Evolutionary conservation across 1,140 invertebrate species (phyloP).

Genomic region (Hycleus cichorii): DNA sequence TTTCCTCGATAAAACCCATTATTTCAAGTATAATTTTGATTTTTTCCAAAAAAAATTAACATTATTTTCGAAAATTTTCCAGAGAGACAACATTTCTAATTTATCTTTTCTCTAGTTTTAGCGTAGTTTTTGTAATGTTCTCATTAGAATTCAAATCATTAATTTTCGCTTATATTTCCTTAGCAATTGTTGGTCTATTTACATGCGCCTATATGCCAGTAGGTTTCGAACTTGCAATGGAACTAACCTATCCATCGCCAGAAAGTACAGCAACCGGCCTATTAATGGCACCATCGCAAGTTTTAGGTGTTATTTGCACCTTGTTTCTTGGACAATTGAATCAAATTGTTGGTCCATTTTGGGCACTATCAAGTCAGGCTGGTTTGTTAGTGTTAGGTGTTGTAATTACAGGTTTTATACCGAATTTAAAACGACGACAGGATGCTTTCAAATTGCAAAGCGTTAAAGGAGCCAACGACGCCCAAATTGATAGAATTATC

Average conservation of each 20-base stretch:
- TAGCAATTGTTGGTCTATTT: constrained; percentile 24
- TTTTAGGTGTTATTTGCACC: constrained; percentile 22
- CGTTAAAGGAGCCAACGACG: no score
- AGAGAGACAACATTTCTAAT: constrained; percentile 25
- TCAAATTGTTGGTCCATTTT: constrained; percentile 17
- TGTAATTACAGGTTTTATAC: constrained; percentile 21
- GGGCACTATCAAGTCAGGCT: constrained; percentile 17
- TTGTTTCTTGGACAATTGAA: constrained; percentile 18
- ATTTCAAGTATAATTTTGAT: constrained; percentile 34
- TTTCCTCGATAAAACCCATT: constrained; percentile 57
- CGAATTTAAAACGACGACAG: constrained; percentile 22
- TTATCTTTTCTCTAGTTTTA: constrained; percentile 18
- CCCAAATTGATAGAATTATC: no score
- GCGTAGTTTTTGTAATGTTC: constrained; percentile 19
- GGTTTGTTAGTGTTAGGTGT: constrained; percentile 19
- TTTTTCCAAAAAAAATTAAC: neutral
- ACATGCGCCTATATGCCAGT: constrained; percentile 24
- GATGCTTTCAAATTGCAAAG: constrained; percentile 10
- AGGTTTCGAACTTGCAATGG: constrained; percentile 29
- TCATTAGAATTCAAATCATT: constrained; percentile 20
- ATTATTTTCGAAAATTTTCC: constrained; percentile 2
- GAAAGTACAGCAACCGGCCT: constrained; percentile 29
- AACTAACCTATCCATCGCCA: constrained; percentile 28
- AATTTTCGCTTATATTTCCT: constrained; percentile 21
- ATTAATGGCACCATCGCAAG: constrained; percentile 26